Base-by-base conservation (phyloP, 2,797 vertebrate species). In the Loriculus beryllinus region DNA sequence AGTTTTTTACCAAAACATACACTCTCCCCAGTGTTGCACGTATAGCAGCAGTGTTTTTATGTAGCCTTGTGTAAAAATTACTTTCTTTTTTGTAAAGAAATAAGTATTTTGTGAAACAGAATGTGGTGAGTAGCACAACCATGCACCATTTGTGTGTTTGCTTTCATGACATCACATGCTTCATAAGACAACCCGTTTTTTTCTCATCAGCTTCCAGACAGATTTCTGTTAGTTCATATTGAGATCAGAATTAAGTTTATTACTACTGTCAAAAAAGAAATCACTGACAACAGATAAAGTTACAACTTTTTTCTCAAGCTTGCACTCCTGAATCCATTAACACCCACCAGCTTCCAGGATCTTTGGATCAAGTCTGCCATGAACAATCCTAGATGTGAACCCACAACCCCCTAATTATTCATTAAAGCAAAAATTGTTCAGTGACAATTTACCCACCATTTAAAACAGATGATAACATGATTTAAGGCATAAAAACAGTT, bases 141-240 rank as follows among this genome's bases (percentile, higher is more conserved):
- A 63, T 18, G 13, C 7, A 3, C 37, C 20, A 67, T 54, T 78
- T 3, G 3, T 0, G 1, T 14, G 18, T 37, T 84, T 0, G 0
- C 23, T 69, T 86, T 76, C 31, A 42, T 31, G 51, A 59, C 42
- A 25, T 3, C 43, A 31, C 14, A 54, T 43, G 54, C 54, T 79
- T 74, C 42, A 28, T 19, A 20, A 90, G 23, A 69, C 67, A 84
- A 43, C 6, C 33, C 40, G 37, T 76, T 15, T 86, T 49, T 43
- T 28, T 62, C 51, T 79, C 71, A 54, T 62, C 65, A 70, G 33
- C 47, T 89, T 85, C 62, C 40, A 68, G 33, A 54, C 7, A 14
- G 1, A 2, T 31, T 68, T 90, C 84, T 85, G 56, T 64, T 56
- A 77, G 82, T n/a, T 74, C 57, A 59, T 19, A 48, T 12, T 47